Conservation (phyloP, 1,140 invertebrate genomes). For the Rhizoglyphus robini region DNA sequence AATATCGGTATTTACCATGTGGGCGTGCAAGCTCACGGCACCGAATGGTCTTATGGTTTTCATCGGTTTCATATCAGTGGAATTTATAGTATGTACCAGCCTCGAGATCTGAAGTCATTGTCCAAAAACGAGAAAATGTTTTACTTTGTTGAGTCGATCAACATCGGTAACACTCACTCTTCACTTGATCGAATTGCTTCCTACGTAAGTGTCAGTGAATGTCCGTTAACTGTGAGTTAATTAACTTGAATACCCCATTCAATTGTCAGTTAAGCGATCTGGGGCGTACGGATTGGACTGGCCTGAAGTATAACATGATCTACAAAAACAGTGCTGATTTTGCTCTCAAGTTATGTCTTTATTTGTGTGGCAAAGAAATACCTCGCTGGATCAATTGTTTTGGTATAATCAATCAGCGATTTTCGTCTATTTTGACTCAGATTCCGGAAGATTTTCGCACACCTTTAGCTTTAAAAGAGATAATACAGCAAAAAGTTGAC, state of each 20-base stretch:
- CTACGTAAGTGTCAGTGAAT: not conserved
- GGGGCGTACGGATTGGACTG: not conserved
- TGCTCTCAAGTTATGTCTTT: not conserved
- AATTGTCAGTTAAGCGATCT: not conserved
- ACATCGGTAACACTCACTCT: not conserved
- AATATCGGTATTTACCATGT: not conserved
- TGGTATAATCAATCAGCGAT: not conserved
- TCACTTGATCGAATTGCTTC: not conserved
- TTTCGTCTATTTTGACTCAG: not conserved
- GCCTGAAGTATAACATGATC: not conserved
- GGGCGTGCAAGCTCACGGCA: not conserved
- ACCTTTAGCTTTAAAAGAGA: not conserved
- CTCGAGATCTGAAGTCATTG: not conserved
- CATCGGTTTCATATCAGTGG: not conserved
- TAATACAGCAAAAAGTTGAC: not conserved
- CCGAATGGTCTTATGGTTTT: not conserved
- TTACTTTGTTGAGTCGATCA: not conserved
- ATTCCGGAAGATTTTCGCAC: not conserved
- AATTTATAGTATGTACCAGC: not conserved
- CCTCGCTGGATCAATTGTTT: not conserved
- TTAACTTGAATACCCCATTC: no score
- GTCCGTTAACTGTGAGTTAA: no score
- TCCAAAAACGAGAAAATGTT: not conserved
- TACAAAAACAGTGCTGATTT: not conserved
- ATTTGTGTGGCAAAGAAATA: not conserved